These are phyloP conservation scores for Amphipoea lucens DNA, from an alignment of 2,888 invertebrate species.

Conservation along the genomic window DNA sequence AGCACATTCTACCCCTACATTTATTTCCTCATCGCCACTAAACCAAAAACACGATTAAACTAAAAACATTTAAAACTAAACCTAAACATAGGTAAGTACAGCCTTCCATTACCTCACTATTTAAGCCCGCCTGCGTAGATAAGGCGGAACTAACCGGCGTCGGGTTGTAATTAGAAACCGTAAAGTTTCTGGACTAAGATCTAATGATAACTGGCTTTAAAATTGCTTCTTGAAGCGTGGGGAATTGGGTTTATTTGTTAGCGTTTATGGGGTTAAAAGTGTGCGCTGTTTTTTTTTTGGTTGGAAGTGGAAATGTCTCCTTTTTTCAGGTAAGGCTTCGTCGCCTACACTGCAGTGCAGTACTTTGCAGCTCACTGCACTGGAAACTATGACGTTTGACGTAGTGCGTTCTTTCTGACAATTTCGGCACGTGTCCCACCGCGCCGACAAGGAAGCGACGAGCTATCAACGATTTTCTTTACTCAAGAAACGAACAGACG, in stretches of 20 bases:
- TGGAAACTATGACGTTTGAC: neutral
- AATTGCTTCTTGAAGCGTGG: conserved; percentile 63
- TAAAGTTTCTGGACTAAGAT: conserved; percentile 66
- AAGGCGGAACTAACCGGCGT: conserved; percentile 57
- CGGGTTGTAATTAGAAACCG: conserved; percentile 66
- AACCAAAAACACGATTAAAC: conserved; percentile 45
- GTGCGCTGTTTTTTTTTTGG: conserved; percentile 13
- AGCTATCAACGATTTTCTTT: neutral
- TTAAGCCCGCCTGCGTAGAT: conserved; percentile 63
- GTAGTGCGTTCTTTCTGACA: neutral
- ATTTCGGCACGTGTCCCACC: neutral
- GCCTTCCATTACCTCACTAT: conserved; percentile 60
- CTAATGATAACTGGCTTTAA: conserved; percentile 62
- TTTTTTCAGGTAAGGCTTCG: neutral
- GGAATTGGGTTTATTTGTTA: conserved; percentile 59
- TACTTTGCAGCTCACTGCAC: neutral
- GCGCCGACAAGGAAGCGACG: neutral
- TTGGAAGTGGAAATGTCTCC: conserved; percentile 5
- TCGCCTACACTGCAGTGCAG: neutral
- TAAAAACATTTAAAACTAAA: conserved; percentile 49
- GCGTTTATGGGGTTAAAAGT: conserved; percentile 36
- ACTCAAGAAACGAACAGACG: neutral
- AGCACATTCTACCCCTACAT: neutral
- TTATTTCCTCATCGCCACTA: neutral
- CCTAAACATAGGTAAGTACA: conserved; percentile 35